A percentile compares a stretch with the other conserved stretches of the same genome.
Conservation (phyloP, 1,140 invertebrate genomes). For the Drosophila fuyamai region DNA sequence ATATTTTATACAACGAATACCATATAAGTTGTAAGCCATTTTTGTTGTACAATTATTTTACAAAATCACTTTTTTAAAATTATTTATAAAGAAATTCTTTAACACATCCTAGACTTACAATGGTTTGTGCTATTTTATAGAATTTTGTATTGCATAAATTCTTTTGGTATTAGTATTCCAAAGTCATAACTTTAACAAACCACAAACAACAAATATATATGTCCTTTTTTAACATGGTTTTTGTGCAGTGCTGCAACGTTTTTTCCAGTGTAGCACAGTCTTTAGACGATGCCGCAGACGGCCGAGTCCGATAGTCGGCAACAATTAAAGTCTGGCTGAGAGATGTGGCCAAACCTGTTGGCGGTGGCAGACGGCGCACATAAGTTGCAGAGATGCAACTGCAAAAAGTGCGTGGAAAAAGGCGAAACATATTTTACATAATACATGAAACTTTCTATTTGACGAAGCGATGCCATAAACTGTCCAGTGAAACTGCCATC, state of each 20-base stretch:
- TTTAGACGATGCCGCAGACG: constrained; percentile 30
- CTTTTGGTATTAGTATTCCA: too few species aligned
- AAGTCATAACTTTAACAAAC: too few species aligned
- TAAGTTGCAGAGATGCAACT: constrained; percentile 52
- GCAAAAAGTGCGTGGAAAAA: constrained; percentile 41
- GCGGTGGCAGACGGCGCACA: constrained; percentile 31
- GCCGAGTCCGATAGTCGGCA: constrained; percentile 34
- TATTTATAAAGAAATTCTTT: too few species aligned
- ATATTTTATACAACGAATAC: too few species aligned
- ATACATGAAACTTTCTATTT: constrained; percentile 70
- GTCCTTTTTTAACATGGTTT: too few species aligned
- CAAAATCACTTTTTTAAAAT: too few species aligned
- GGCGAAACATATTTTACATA: constrained; percentile 64
- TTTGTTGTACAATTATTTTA: too few species aligned
- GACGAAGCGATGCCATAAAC: constrained; percentile 40
- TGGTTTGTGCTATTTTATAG: too few species aligned
- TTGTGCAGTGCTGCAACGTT: neutral
- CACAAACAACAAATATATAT: too few species aligned
- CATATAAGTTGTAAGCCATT: too few species aligned
- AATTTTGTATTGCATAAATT: too few species aligned
- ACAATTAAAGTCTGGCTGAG: constrained; percentile 64
- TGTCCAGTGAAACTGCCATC: constrained; percentile 26
- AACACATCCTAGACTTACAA: too few species aligned
- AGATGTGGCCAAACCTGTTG: constrained; percentile 61
- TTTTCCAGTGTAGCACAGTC: constrained; percentile 14